Conservation (phyloP, 2,113 vertebrate genomes). For the Malaclemys terrapin region DNA sequence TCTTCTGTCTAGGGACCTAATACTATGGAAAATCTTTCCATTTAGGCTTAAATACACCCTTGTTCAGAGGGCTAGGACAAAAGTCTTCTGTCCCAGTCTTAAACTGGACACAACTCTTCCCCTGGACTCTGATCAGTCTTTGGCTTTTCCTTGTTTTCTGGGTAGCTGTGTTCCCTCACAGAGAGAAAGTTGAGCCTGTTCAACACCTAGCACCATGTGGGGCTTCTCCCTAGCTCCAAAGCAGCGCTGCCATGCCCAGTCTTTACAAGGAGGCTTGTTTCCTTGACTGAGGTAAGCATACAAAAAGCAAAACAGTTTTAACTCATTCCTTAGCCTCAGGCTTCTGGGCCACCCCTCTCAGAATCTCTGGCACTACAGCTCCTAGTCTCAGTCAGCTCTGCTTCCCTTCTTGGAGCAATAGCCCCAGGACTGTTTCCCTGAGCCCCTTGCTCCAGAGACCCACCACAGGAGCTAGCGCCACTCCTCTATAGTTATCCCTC, state of each 20-base stretch:
- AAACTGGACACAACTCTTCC: background rate
- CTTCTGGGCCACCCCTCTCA: background rate
- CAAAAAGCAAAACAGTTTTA: background rate
- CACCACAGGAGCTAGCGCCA: background rate
- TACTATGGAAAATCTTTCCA: background rate
- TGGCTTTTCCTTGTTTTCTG: background rate
- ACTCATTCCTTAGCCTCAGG: background rate
- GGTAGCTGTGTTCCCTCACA: background rate
- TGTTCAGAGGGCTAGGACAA: background rate
- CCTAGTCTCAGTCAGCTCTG: background rate
- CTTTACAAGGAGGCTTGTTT: background rate
- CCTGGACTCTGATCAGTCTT: background rate
- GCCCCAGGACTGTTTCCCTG: background rate
- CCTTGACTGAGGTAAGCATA: background rate
- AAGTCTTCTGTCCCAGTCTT: background rate
- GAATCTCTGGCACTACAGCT: background rate
- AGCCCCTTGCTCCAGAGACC: background rate
- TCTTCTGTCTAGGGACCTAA: background rate
- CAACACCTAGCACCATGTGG: background rate
- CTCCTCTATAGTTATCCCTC: background rate
- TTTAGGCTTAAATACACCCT: background rate
- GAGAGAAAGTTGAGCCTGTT: background rate
- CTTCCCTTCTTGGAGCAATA: background rate
- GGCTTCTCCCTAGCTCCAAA: background rate
- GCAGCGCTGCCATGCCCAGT: background rate